A percentile compares a stretch with the other conserved stretches of the same genome.
phyloP scores from a whole-genome alignment of 2,797 vertebrate species.

The Crocodylus rhombifer region DNA sequence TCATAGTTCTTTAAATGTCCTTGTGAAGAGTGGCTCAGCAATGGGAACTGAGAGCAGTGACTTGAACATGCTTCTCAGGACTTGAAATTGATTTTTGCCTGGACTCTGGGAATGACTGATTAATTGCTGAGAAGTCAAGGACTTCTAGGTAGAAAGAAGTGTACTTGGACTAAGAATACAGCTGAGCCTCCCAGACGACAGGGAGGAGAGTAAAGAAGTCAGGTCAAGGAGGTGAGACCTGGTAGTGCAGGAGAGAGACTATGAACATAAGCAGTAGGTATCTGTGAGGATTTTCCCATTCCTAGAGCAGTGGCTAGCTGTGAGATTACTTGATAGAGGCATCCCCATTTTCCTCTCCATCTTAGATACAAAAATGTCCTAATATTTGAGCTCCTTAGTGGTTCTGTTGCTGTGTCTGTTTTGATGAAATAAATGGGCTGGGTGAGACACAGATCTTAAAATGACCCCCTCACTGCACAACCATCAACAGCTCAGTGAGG shows the following conservation, averaged over 20 bases:
- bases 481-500: too few species aligned
- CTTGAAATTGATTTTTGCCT: neutral
- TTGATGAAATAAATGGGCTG: too few species aligned
- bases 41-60: neutral
- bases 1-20: rapidly evolving
- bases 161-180: neutral
- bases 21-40: neutral
- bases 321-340: neutral
- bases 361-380: neutral
- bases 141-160: neutral
- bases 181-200: neutral
- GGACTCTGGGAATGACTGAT: neutral
- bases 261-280: neutral
- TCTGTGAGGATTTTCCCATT: neutral
- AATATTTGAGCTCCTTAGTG: neutral
- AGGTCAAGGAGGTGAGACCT: neutral
- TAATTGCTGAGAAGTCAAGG: neutral
- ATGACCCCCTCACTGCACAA: too few species aligned
- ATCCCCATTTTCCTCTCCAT: neutral
- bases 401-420: too few species aligned
- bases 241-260: neutral
- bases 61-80: neutral
- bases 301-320: neutral
- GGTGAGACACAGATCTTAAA: too few species aligned
- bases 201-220: neutral